Evolutionary conservation across 1,140 invertebrate genomes (phyloP), one percentile per base, ranked within the genome.

Genomic region (Vollenhovia emeryi): DNA sequence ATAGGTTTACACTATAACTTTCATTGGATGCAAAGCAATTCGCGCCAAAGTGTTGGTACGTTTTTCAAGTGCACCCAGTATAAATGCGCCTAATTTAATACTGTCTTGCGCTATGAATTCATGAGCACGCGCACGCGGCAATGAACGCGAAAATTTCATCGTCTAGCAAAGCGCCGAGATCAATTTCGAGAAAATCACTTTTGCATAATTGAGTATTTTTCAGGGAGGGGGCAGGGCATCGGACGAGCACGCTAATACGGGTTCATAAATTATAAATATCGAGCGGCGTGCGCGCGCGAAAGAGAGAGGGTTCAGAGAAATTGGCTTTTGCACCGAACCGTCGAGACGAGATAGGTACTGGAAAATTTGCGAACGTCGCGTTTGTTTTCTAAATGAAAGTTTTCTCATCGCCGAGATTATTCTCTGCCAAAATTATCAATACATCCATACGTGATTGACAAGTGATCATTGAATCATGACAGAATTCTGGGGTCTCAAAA

Each of bases 251-350:
- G 57, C 74, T 76, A 80, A 80, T 69, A 80, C 43, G 48, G 55
- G 45, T 80, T 52, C 76, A 80, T 80, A 69, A 80, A 80, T 80
- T 80, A 80, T 69, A 80, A 69, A 80, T 80, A 55, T 80, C 76
- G 50, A 69, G 76, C 59, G 62, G n/a, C 9, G 43, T 13, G 50
- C 13, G 11, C 50, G 75, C 40, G n/a, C n/a, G 9, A 71, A 33
- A 30, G 68, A n/a, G 52, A 59, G 55, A 76, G 40, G 11, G 55
- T 76, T 76, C 24, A 62, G 55, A 75, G 45, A 75, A 60, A 75
- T 57, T 74, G 71, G 33, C 33, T 57, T 74, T 57, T 74, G 75
- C 43, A 24, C 24, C 30, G 24, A 76, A 64, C 15, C 40, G 9
- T 40, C 60, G 75, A 15, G 59, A 66, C 36, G 43, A 40, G 33